A percentile compares a stretch with the other conserved stretches of the same genome.
Conservation (phyloP, 2,797 vertebrate genomes). For the Spheniscus humboldti region DNA sequence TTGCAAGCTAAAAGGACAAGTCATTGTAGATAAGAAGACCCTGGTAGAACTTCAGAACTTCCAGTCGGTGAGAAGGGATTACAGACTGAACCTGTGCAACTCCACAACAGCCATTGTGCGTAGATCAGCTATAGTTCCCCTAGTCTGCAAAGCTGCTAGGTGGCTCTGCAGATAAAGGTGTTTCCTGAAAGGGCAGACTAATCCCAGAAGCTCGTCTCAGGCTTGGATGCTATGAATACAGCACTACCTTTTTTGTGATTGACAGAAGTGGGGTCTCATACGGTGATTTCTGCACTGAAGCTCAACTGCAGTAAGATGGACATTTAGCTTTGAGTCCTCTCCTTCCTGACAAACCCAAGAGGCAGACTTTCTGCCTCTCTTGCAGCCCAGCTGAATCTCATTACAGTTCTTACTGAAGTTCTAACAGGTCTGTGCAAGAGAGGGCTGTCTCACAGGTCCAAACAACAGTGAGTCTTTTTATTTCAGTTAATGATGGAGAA, state of each 20-base stretch:
- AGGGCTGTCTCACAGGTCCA: neutral
- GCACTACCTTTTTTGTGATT: neutral
- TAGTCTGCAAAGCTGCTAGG: neutral
- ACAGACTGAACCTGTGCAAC: neutral
- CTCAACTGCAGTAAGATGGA: neutral
- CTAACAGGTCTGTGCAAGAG: conserved; percentile 1
- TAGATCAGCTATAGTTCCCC: neutral
- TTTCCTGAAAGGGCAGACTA: neutral
- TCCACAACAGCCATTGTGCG: neutral
- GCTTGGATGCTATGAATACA: neutral
- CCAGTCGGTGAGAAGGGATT: conserved; percentile 82
- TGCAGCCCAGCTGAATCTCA: neutral
- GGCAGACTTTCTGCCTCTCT: neutral
- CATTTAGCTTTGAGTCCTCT: neutral
- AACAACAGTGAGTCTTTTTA: neutral
- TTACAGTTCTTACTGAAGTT: neutral
- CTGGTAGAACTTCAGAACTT: conserved; percentile 92
- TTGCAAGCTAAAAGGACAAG: conserved; percentile 86
- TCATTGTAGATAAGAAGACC: conserved; percentile 89
- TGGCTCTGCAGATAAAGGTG: neutral
- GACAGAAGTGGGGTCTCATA: neutral
- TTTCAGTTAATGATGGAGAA: neutral
- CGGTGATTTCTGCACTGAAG: neutral
- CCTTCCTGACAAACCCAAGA: neutral
- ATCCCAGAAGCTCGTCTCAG: neutral